A percentile compares a stretch with the other conserved stretches of the same genome.
These are phyloP conservation scores for Zaprionus capensis DNA, from an alignment of 1,140 invertebrate species.

Conservation along the genomic window DNA sequence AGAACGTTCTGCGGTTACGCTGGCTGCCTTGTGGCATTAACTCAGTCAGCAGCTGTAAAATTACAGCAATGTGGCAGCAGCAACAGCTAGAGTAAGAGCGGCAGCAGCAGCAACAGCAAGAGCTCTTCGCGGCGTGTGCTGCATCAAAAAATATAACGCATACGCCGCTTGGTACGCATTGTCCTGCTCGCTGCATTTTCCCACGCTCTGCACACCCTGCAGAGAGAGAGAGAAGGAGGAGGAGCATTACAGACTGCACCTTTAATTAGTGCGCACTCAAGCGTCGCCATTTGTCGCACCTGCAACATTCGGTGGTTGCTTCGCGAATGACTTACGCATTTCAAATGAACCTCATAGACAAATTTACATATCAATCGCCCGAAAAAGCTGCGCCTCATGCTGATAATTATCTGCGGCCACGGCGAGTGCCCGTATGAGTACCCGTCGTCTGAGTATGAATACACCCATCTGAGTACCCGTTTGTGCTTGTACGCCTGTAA, in stretches of 20 bases:
- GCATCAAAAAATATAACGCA: slow-evolving; percentile 29
- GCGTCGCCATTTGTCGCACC: slow-evolving; percentile 66
- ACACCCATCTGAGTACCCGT: slow-evolving; percentile 19
- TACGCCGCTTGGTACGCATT: slow-evolving; percentile 39
- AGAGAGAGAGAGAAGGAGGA: background rate
- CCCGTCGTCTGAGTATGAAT: slow-evolving; percentile 4
- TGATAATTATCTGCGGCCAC: slow-evolving; percentile 67
- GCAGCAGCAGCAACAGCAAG: background rate
- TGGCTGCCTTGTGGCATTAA: slow-evolving; percentile 57
- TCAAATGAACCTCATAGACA: slow-evolving; percentile 50
- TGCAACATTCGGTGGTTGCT: slow-evolving; percentile 43
- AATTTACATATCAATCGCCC: slow-evolving; percentile 77
- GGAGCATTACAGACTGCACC: slow-evolving; percentile 13
- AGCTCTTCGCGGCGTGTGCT: slow-evolving; percentile 22
- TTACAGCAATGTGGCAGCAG: slow-evolving; percentile 44
- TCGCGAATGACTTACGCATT: slow-evolving; percentile 68
- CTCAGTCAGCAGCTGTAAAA: slow-evolving; percentile 74
- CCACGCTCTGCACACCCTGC: slow-evolving; percentile 49
- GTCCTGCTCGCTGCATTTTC: slow-evolving; percentile 38
- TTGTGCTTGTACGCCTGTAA: slow-evolving; percentile 44
- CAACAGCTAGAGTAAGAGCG: background rate
- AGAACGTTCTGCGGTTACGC: slow-evolving; percentile 58
- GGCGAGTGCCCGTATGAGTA: slow-evolving; percentile 15
- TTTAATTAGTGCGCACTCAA: slow-evolving; percentile 67
- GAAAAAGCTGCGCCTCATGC: slow-evolving; percentile 64